Evolutionary conservation across 2,888 invertebrate genomes (phyloP).

Genomic region (Bedellia somnulentella): DNA sequence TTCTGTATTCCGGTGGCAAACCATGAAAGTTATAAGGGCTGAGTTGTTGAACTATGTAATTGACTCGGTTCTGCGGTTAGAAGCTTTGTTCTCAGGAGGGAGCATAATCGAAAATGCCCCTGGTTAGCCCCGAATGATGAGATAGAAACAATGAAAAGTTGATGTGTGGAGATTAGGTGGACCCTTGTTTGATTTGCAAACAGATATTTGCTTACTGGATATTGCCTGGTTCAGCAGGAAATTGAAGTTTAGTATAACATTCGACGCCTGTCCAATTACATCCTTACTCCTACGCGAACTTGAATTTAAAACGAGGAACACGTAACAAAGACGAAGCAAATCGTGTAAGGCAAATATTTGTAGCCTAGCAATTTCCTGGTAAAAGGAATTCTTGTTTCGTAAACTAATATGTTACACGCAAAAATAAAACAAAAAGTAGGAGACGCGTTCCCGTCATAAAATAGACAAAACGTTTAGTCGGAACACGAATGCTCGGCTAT

Average conservation of each 20-base stretch:
- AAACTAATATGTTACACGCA: constrained; percentile 41
- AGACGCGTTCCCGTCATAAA: constrained; percentile 46
- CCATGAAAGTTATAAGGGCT: constrained; percentile 60
- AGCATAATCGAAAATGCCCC: constrained; percentile 59
- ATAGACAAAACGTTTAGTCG: constrained; percentile 55
- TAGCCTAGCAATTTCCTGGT: constrained; percentile 37
- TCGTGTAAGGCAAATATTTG: constrained; percentile 23
- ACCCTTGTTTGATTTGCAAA: constrained; percentile 58
- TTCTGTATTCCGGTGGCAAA: constrained; percentile 56
- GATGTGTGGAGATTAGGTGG: constrained; percentile 55
- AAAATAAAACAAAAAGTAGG: constrained; percentile 26
- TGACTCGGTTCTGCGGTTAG: constrained; percentile 58
- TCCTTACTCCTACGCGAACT: constrained; percentile 23
- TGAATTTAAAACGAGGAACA: background rate
- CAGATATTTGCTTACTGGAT: constrained; percentile 50
- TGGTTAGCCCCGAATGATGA: constrained; percentile 48
- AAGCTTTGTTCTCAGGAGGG: constrained; percentile 54
- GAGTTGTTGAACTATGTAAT: constrained; percentile 63
- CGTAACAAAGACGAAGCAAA: constrained; percentile 23
- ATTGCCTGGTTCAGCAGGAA: constrained; percentile 46
- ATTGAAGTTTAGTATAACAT: constrained; percentile 37
- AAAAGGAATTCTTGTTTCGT: constrained; percentile 33
- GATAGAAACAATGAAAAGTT: constrained; percentile 56
- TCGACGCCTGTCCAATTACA: constrained; percentile 50
- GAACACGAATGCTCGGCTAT: constrained; percentile 48